Evolutionary conservation across 2,888 invertebrate genomes (phyloP), one percentile per base, ranked within the genome.

Genomic region (Atrina japonica): DNA sequence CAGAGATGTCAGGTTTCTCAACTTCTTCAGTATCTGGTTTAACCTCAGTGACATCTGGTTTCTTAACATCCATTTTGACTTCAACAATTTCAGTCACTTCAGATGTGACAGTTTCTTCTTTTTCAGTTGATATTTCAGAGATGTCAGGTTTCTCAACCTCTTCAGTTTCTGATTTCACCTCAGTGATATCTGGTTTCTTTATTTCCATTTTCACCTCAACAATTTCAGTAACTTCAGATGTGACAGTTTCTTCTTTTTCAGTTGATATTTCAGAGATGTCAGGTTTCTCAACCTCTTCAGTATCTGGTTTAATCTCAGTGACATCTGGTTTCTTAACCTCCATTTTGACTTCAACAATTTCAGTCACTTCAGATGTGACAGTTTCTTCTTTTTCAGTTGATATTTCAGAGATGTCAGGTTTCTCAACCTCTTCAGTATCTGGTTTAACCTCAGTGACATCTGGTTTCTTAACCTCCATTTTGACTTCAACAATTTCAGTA

Each of bases 1-100:
- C 47, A 6, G 1, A 18, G 23, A 23, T 47, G 47, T n/a, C n/a
- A n/a, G 47, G 47, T 47, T 47, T 47, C 47, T 47, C 47, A 21
- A 21, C 47, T 5, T 21, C 3, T n/a, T 18, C 7, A 18, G 45
- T 43, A 16, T 59, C 21, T 49, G 18, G 29, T 30, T 47, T 49
- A 29, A 30, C 61, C 18, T 35, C 49, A 49, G 61, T 61, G 30
- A 61, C 49, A 21, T 69, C 68, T 18, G 56, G 16, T 27, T 47
- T 45, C 23, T 49, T 30, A 23, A 18, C 41, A 30, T 55, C 63
- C 27, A 49, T 29, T n/a, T 65, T 50, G 21, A 27, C 27, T 47
- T 47, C 47, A 47, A 23, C 3, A 47, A 23, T 18, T 47, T 47
- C 23, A 18, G 23, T 18, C 27, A 25, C 53, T 25, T 53, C 53